Percentiles rank a stretch among this genome's conserved stretches.
Evolutionary conservation across 2,888 invertebrate species (phyloP).

Genomic region (Cinara cedri): DNA sequence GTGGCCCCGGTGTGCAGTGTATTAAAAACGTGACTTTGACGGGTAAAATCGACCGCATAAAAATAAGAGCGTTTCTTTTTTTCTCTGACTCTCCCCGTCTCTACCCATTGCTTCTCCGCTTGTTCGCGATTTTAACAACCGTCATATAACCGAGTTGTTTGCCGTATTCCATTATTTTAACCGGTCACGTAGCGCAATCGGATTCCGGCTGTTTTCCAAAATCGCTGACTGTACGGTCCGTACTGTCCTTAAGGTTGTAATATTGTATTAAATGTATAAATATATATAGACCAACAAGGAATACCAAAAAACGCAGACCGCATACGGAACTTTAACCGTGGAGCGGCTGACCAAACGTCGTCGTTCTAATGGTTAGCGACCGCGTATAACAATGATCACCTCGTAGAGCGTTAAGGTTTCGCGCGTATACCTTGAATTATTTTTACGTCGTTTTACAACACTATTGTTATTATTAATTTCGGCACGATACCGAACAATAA

Average conservation of each 20-base stretch:
- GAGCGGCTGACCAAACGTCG: too few relatives aligned
- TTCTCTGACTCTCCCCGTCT: background rate
- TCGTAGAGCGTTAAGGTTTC: too few relatives aligned
- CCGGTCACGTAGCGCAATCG: constrained; percentile 10
- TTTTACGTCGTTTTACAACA: too few relatives aligned
- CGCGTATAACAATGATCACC: too few relatives aligned
- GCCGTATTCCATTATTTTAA: background rate
- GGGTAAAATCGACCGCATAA: background rate
- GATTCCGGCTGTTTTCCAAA: background rate
- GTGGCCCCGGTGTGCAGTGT: background rate
- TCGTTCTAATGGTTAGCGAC: constrained; percentile 11
- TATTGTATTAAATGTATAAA: background rate
- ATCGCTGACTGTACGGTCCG: background rate
- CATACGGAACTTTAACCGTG: background rate
- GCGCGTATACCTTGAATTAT: too few relatives aligned
- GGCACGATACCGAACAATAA: too few relatives aligned
- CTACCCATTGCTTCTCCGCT: background rate
- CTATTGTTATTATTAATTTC: too few relatives aligned
- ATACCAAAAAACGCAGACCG: constrained; percentile 1
- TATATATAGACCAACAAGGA: background rate
- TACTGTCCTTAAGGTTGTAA: background rate
- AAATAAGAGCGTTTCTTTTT: background rate
- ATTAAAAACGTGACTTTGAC: constrained; percentile 16
- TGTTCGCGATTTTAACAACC: background rate
- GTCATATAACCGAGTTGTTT: background rate